Percentiles rank a stretch among this genome's conserved stretches.
Evolutionary conservation across 1,140 invertebrate genomes (phyloP).

Genomic region (Uloborus diversus): DNA sequence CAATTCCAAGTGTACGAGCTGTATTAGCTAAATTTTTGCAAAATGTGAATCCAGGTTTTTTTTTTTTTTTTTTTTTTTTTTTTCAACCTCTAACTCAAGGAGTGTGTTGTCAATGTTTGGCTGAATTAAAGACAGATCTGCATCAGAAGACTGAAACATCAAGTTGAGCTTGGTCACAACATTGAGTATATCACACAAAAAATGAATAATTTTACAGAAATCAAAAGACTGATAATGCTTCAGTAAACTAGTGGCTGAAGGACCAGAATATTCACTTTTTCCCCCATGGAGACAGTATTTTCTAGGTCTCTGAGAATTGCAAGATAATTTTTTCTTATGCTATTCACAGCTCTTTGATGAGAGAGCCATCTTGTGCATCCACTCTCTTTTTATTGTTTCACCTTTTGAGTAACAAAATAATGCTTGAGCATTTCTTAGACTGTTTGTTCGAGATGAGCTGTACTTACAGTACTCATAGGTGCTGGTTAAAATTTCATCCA

Average conservation of each 20-base stretch:
- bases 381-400: background rate
- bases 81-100: background rate
- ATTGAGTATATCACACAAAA: background rate
- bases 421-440: background rate
- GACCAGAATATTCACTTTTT: background rate
- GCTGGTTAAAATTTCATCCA: background rate
- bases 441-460: background rate
- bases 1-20: background rate
- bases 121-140: background rate
- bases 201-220: background rate
- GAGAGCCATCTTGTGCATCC: background rate
- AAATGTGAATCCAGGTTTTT: background rate
- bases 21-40: background rate
- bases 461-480: background rate
- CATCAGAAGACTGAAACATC: background rate
- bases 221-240: background rate
- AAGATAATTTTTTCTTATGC: background rate
- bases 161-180: background rate
- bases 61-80: background rate
- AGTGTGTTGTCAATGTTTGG: background rate
- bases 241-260: background rate
- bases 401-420: background rate
- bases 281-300: background rate
- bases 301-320: background rate
- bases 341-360: background rate